A percentile compares a stretch with the other conserved stretches of the same genome.
Conservation (phyloP, 2,113 vertebrate genomes). For the Martes martes region DNA sequence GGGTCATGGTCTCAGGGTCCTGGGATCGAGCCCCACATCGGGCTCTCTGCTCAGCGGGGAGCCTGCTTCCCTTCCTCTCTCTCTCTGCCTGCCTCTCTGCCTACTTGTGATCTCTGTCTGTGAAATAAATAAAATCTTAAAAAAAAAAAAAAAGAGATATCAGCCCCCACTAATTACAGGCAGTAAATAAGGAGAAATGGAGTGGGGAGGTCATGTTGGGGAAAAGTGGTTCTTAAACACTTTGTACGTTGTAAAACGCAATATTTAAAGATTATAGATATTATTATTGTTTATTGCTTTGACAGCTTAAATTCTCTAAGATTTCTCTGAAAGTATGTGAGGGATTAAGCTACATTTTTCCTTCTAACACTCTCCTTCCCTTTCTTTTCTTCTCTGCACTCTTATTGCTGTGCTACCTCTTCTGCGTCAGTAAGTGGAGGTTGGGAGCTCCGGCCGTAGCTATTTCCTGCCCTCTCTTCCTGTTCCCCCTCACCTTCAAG, state of each 20-base stretch:
- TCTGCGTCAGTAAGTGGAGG: neutral
- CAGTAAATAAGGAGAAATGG: neutral
- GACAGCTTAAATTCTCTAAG: neutral
- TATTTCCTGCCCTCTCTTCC: neutral
- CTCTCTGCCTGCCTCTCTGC: too few species aligned
- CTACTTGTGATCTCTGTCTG: too few species aligned
- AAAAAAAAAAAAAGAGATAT: neutral
- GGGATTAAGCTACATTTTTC: neutral
- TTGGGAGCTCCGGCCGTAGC: neutral
- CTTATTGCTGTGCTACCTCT: neutral
- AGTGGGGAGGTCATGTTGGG: neutral
- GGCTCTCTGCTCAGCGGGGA: too few species aligned
- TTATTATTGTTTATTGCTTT: neutral
- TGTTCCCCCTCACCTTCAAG: neutral
- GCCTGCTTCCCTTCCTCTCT: too few species aligned
- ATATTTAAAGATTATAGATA: neutral
- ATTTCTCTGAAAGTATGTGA: neutral
- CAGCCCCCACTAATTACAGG: neutral
- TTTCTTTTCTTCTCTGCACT: neutral
- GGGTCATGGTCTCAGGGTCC: too few species aligned
- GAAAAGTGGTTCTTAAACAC: neutral
- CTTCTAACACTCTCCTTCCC: neutral
- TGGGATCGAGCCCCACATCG: too few species aligned
- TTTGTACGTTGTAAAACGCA: neutral
- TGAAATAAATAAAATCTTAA: too few species aligned